Percentiles rank a stretch among this genome's conserved stretches.
Conservation (phyloP, 2,888 invertebrate genomes). For the Eristalis arbustorum region DNA sequence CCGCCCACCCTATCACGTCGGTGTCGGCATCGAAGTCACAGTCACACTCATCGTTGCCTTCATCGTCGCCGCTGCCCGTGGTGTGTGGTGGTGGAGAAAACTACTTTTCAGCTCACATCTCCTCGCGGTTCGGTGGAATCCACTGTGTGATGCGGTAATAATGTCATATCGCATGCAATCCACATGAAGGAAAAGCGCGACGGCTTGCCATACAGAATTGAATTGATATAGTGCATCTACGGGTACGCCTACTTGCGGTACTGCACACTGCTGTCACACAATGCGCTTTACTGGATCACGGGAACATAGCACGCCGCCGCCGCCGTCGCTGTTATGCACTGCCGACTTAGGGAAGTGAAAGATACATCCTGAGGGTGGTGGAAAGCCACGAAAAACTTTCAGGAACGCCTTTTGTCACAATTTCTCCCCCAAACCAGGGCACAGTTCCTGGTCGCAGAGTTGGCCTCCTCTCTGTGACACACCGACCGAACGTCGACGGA, state of each 20-base stretch:
- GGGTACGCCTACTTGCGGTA: slow-evolving; percentile 55
- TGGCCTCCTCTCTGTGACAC: neutral
- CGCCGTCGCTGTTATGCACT: neutral
- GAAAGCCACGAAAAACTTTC: slow-evolving; percentile 65
- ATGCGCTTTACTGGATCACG: slow-evolving; percentile 67
- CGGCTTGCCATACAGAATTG: slow-evolving; percentile 67
- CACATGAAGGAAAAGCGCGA: slow-evolving; percentile 65
- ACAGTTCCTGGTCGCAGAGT: slow-evolving; percentile 25
- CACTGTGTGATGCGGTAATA: slow-evolving; percentile 11
- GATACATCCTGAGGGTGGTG: slow-evolving; percentile 62
- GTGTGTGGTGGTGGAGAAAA: neutral
- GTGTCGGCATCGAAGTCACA: neutral
- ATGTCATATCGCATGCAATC: slow-evolving; percentile 66
- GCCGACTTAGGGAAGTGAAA: neutral
- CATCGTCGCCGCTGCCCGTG: neutral
- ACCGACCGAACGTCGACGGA: neutral
- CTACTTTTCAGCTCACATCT: neutral
- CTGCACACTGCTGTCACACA: slow-evolving; percentile 52
- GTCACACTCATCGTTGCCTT: neutral
- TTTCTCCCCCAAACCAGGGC: slow-evolving; percentile 14
- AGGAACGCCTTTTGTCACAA: slow-evolving; percentile 64
- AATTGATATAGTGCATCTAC: slow-evolving; percentile 63
- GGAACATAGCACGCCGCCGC: slow-evolving; percentile 33
- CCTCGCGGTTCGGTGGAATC: neutral
- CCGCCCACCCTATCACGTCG: slow-evolving; percentile 69